A percentile compares a stretch with the other conserved stretches of the same genome.
Evolutionary conservation across 2,797 vertebrate genomes (phyloP).

Genomic region (Brotula barbata): DNA sequence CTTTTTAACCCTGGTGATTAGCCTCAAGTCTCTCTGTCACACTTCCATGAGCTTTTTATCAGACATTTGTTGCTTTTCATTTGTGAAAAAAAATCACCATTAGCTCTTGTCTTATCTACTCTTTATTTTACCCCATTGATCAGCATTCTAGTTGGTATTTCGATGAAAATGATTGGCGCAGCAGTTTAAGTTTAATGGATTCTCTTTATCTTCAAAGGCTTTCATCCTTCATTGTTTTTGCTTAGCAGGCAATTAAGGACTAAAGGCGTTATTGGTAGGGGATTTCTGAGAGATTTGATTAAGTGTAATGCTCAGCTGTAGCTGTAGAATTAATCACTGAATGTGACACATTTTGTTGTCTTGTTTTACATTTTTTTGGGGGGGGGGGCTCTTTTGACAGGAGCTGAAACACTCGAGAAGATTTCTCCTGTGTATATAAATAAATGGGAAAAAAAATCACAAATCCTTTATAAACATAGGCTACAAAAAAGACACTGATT

Average conservation of each 20-base stretch:
- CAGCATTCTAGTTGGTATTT: slow-evolving; percentile 72
- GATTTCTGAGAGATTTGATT: slow-evolving; percentile 53
- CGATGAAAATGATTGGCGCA: slow-evolving; percentile 74
- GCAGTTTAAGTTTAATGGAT: slow-evolving; percentile 72
- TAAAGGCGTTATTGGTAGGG: slow-evolving; percentile 61
- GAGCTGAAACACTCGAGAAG: too few species aligned
- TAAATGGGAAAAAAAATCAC: too few species aligned
- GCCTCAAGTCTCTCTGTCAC: slow-evolving; percentile 58
- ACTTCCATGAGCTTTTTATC: slow-evolving; percentile 64
- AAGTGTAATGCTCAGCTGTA: slow-evolving; percentile 31
- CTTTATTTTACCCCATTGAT: slow-evolving; percentile 68
- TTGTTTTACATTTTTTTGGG: too few species aligned
- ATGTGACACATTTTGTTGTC: too few species aligned
- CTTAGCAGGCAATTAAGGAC: slow-evolving; percentile 73
- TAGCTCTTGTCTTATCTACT: slow-evolving; percentile 69
- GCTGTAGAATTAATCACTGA: too few species aligned
- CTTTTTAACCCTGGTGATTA: slow-evolving; percentile 70
- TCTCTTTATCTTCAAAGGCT: slow-evolving; percentile 77
- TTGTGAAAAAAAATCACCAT: slow-evolving; percentile 65
- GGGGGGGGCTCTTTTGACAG: too few species aligned
- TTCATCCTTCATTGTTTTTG: slow-evolving; percentile 73
- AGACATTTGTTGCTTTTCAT: slow-evolving; percentile 65
- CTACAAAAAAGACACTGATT: too few species aligned
- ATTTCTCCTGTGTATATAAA: too few species aligned
- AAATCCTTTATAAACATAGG: too few species aligned